Evolutionary conservation across 2,888 invertebrate genomes (phyloP).

Genomic region (Drosophila paucipuncta): DNA sequence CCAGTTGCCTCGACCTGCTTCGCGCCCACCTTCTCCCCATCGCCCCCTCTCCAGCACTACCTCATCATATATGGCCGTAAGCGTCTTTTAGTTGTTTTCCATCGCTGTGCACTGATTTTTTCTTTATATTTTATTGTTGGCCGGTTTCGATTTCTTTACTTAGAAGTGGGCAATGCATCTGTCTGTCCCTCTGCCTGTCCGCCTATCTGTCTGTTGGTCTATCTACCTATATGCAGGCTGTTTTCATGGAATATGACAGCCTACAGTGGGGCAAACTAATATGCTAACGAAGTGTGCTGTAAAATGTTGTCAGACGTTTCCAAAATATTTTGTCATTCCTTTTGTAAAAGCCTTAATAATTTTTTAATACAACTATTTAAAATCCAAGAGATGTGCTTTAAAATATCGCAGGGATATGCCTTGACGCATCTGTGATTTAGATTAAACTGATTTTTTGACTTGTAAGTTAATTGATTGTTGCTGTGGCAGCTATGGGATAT

Average conservation of each 20-base stretch:
- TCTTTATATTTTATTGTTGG: slow-evolving; percentile 66
- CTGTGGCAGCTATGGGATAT: background rate
- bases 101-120: slow-evolving; percentile 64
- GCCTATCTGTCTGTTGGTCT: slow-evolving; percentile 7
- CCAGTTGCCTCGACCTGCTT: slow-evolving; percentile 29
- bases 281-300: background rate
- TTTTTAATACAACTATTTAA: background rate
- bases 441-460: background rate
- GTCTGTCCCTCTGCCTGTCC: background rate
- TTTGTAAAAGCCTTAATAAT: background rate
- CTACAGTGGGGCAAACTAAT: slow-evolving; percentile 32
- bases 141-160: slow-evolving; percentile 79
- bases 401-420: background rate
- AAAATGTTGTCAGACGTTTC: fast-evolving
- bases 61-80: slow-evolving; percentile 42
- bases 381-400: background rate
- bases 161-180: slow-evolving; percentile 72
- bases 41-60: background rate
- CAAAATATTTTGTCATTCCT: background rate
- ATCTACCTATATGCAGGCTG: slow-evolving; percentile 31
- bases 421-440: background rate
- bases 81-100: slow-evolving; percentile 49
- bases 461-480: background rate
- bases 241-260: slow-evolving; percentile 39
- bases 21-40: slow-evolving; percentile 13